Conservation (phyloP, 2,888 invertebrate genomes). For the Vandiemenella viatica region DNA sequence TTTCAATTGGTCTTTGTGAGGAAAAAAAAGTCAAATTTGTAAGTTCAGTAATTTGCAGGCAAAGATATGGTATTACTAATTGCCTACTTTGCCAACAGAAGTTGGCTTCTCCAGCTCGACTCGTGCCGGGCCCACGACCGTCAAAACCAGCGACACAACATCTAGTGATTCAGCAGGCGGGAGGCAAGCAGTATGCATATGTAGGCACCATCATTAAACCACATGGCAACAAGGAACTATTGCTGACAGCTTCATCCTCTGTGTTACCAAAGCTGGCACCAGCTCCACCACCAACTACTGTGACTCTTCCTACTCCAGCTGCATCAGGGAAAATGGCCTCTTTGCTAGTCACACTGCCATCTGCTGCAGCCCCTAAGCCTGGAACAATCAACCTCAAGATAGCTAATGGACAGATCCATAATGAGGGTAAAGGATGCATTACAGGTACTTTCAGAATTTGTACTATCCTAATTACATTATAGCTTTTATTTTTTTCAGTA, state of each 20-base stretch:
- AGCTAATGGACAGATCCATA: slow-evolving; percentile 45
- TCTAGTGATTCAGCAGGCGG: not conserved
- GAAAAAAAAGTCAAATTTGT: no score
- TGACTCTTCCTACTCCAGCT: slow-evolving; percentile 16
- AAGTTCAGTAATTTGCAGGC: no score
- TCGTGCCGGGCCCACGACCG: no score
- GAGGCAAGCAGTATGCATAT: slow-evolving; percentile 26
- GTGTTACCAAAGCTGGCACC: slow-evolving; percentile 10
- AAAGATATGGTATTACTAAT: no score
- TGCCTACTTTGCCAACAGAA: no score
- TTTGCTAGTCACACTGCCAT: slow-evolving; percentile 8
- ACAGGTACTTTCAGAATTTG: no score
- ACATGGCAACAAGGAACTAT: slow-evolving; percentile 9
- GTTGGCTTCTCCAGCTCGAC: no score
- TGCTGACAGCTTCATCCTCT: slow-evolving; percentile 12
- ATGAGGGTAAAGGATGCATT: slow-evolving; percentile 31
- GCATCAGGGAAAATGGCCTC: slow-evolving; percentile 21
- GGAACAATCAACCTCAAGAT: slow-evolving; percentile 53
- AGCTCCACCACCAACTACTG: slow-evolving; percentile 2
- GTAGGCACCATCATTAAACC: slow-evolving; percentile 39
- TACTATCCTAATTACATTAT: no score
- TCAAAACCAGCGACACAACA: no score
- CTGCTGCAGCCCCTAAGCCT: slow-evolving; percentile 26
- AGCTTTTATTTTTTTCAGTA: no score
- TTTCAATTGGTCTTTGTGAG: no score